Evolutionary conservation across 1,140 invertebrate species (phyloP), one percentile per base, ranked within the genome.

Genomic region (Sarcophaga peregrina): DNA sequence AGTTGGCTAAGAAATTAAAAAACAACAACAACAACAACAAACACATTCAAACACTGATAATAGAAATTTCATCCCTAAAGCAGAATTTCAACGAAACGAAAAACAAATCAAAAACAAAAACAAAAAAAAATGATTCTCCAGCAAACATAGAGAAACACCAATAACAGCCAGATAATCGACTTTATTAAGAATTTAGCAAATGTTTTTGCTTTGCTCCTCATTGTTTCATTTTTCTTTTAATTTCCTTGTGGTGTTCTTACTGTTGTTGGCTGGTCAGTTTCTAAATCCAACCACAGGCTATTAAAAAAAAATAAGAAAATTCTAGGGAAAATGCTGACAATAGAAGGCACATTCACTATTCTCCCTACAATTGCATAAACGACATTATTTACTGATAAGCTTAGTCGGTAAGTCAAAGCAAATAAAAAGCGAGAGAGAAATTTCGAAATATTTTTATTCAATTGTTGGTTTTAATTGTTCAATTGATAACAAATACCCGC

Each of bases 1-100:
- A 17, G n/a, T 68, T 68, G 58, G 58, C 58, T 17, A 68, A 68
- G 58, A 68, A 68, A 68, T 68, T 68, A 68, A 68, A 62, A 17
- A 62, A 62, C 8, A 62, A 62, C 17, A 68, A 68, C 15, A 68
- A 68, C 58, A 68, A 6, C 17, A 50, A 8, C 6, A 50, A 50
- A 50, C 48, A 50, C 6, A 50, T 50, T 11, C 48, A 8, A 8
- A 50, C 11, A n/a, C n/a, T n/a, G n/a, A n/a, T n/a, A n/a, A n/a
- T n/a, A n/a, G n/a, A n/a, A n/a, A n/a, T n/a, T n/a, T n/a, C n/a
- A n/a, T n/a, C n/a, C n/a, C n/a, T n/a, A n/a, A n/a, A n/a, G n/a
- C n/a, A n/a, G n/a, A n/a, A n/a, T n/a, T n/a, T n/a, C 11, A 58
- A 15, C n/a, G 52, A 58, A 58, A 15, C 5, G 52, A 15, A 58